Percentiles rank a stretch among this genome's conserved stretches.
Evolutionary conservation across 37 sponge, comb jelly and placozoan genomes (phyloP).

Genomic region (Ianthella basta): DNA sequence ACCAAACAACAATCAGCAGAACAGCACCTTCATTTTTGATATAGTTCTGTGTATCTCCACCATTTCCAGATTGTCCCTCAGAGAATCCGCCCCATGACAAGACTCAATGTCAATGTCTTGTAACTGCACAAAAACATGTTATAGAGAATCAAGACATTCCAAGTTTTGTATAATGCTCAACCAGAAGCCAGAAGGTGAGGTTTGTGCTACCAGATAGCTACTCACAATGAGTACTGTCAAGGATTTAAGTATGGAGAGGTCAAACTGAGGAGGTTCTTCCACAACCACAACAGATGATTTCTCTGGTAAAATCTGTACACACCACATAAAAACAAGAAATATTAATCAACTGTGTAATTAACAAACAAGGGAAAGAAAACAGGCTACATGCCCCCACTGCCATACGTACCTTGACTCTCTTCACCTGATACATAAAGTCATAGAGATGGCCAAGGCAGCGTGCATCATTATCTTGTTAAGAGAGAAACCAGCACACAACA

Average conservation of each 20-base stretch:
- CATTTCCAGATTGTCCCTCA: constrained; percentile 31
- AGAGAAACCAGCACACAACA: neutral
- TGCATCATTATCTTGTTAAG: neutral
- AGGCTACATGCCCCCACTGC: neutral
- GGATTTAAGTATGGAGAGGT: constrained; percentile 51
- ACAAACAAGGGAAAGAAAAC: neutral
- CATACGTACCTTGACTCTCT: constrained; percentile 60
- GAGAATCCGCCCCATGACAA: constrained; percentile 18
- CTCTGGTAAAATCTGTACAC: constrained; percentile 16
- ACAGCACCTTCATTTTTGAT: constrained; percentile 38
- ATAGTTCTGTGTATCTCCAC: constrained; percentile 50
- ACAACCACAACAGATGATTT: neutral
- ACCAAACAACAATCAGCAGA: neutral
- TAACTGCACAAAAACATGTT: neutral
- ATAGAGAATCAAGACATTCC: no score
- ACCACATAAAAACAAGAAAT: no score
- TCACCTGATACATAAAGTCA: constrained; percentile 71
- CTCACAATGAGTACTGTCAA: constrained; percentile 47
- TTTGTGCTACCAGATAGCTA: no score
- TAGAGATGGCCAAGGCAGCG: constrained; percentile 74
- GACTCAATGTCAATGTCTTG: constrained; percentile 42
- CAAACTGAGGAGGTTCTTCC: constrained; percentile 35
- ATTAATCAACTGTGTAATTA: neutral
- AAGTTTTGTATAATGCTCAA: no score
- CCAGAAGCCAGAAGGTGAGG: no score